Evolutionary conservation across 2,888 invertebrate genomes (phyloP).

Genomic region (Cyrtodaria siliqua): DNA sequence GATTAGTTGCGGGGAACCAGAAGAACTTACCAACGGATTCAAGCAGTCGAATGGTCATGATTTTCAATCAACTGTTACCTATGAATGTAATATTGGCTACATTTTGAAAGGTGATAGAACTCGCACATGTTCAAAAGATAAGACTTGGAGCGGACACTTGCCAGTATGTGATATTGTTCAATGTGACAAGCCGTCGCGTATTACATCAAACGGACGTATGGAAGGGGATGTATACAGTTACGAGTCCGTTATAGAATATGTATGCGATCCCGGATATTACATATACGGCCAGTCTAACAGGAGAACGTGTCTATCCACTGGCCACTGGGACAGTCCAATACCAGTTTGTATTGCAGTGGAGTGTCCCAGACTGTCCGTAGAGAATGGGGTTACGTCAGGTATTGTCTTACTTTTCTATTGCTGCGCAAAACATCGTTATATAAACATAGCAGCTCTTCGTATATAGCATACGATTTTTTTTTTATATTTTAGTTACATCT

Average conservation of each 20-base stretch:
- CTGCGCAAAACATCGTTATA: too few species aligned
- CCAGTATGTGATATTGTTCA: conserved; percentile 69
- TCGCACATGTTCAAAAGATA: conserved; percentile 65
- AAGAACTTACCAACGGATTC: conserved; percentile 64
- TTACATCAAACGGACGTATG: conserved; percentile 70
- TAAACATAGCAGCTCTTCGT: too few species aligned
- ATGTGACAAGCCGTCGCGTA: conserved; percentile 68
- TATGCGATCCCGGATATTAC: conserved; percentile 79
- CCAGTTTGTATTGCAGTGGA: conserved; percentile 77
- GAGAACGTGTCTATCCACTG: conserved; percentile 76
- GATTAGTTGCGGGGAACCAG: conserved; percentile 67
- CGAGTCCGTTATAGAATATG: conserved; percentile 75
- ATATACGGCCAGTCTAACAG: conserved; percentile 61
- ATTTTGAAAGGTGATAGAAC: conserved; percentile 57
- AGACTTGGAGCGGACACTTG: conserved; percentile 67
- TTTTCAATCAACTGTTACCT: conserved; percentile 59
- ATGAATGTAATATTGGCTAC: conserved; percentile 70
- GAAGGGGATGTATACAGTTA: conserved; percentile 64
- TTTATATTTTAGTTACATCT: too few species aligned
- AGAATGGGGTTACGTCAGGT: conserved; percentile 68
- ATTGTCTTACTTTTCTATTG: too few species aligned
- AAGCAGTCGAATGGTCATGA: conserved; percentile 32
- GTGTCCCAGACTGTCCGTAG: conserved; percentile 69
- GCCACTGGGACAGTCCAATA: conserved; percentile 76
- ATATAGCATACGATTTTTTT: too few species aligned